These are phyloP conservation scores for Cercocebus atys DNA, from an alignment of 2,113 vertebrate genomes.

Conservation along the genomic window DNA sequence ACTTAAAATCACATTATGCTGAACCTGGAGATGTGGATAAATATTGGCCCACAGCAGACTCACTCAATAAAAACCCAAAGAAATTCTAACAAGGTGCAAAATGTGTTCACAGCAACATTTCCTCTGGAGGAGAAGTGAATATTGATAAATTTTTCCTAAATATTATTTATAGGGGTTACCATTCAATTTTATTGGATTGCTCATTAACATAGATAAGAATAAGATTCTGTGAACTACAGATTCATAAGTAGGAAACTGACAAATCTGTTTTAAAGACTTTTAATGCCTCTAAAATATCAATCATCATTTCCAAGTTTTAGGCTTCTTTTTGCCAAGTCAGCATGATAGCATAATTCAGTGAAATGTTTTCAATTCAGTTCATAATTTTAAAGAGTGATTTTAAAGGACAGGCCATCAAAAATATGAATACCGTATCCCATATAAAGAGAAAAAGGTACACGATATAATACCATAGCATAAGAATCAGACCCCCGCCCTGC, in stretches of 20 bases:
- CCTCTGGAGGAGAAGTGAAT: constrained; percentile 18
- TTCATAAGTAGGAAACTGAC: constrained; percentile 44
- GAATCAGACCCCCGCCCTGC: neutral
- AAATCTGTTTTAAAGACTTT: neutral
- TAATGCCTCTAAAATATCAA: constrained; percentile 22
- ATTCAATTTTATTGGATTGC: constrained; percentile 27
- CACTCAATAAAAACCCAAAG: neutral
- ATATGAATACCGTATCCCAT: neutral
- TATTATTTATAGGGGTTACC: constrained; percentile 18
- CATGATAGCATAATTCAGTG: neutral
- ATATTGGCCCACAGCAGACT: neutral
- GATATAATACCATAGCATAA: neutral
- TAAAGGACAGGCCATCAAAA: neutral
- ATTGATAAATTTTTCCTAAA: constrained; percentile 55
- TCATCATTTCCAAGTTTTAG: neutral
- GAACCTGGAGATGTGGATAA: neutral
- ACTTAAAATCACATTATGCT: constrained; percentile 54
- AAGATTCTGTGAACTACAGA: constrained; percentile 19
- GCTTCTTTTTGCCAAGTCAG: constrained; percentile 37
- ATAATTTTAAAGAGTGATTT: constrained; percentile 7
- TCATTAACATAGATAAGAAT: constrained; percentile 29
- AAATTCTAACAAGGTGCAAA: constrained; percentile 59
- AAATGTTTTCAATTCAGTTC: constrained; percentile 18
- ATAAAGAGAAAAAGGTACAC: neutral
- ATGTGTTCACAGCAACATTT: constrained; percentile 25